Conservation (phyloP, 2,888 invertebrate species). For the Opisthograptis luteolata region DNA sequence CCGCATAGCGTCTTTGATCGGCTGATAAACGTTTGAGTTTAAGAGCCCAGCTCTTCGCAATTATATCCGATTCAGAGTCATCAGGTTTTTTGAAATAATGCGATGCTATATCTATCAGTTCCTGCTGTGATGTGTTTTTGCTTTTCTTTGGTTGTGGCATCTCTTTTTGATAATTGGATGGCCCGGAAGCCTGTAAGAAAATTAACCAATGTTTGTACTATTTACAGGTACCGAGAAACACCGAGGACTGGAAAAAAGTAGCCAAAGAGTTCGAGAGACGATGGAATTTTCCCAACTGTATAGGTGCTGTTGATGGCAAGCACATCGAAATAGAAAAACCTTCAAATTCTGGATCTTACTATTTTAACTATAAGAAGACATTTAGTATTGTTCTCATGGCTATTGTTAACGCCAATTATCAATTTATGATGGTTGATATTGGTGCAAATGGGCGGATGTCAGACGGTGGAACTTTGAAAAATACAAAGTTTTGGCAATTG, state of each 20-base stretch:
- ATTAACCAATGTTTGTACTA: too few species aligned
- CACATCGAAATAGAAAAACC: slow-evolving; percentile 29
- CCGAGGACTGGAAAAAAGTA: slow-evolving; percentile 13
- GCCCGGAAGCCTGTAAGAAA: too few species aligned
- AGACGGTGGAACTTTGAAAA: slow-evolving; percentile 4
- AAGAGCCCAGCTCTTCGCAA: too few species aligned
- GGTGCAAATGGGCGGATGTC: slow-evolving; percentile 10
- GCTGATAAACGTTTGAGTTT: too few species aligned
- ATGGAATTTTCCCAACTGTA: slow-evolving; percentile 44
- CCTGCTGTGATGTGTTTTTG: too few species aligned
- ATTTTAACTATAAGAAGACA: slow-evolving; percentile 6
- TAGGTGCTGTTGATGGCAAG: slow-evolving; percentile 38
- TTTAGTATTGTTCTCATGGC: slow-evolving; percentile 7
- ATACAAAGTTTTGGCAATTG: slow-evolving; percentile 7
- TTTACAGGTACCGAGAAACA: too few species aligned
- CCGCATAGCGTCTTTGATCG: too few species aligned
- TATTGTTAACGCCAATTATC: slow-evolving; percentile 10
- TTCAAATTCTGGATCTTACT: slow-evolving; percentile 6
- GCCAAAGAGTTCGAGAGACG: slow-evolving; percentile 29
- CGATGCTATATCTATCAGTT: too few species aligned
- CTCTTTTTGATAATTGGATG: too few species aligned
- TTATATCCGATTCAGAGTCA: too few species aligned
- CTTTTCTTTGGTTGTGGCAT: too few species aligned
- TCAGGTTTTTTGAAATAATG: too few species aligned
- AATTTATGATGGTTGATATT: slow-evolving; percentile 6